Evolutionary conservation across 64 coral and sea anemone species (phyloP).

Genomic region (Stichodactyla helianthus): DNA sequence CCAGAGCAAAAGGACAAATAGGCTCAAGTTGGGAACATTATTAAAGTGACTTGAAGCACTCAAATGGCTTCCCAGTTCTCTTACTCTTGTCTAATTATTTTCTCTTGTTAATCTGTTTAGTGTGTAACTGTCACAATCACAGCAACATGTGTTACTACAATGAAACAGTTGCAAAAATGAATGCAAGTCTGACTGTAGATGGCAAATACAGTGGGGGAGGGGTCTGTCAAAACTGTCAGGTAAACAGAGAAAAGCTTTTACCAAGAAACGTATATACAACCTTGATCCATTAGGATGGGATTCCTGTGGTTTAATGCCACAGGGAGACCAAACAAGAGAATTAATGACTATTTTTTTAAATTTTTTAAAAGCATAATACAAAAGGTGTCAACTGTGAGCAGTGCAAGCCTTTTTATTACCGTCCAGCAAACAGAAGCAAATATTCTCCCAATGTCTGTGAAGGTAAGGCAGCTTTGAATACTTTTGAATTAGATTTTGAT

Average conservation of each 20-base stretch:
- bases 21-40: too few species aligned
- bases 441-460: constrained; percentile 56
- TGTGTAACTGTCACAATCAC: constrained; percentile 90
- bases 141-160: constrained; percentile 81
- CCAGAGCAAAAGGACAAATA: too few species aligned
- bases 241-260: neutral
- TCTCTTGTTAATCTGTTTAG: constrained; percentile 28
- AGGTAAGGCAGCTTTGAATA: constrained; percentile 29
- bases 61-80: too few species aligned
- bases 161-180: constrained; percentile 74
- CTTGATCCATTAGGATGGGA: too few species aligned
- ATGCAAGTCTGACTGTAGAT: constrained; percentile 71
- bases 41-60: too few species aligned
- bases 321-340: neutral
- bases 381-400: constrained; percentile 90
- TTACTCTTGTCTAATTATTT: neutral
- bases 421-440: constrained; percentile 43
- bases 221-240: constrained; percentile 84
- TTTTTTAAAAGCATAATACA: constrained; percentile 69
- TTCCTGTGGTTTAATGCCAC: neutral
- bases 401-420: constrained; percentile 50
- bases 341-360: neutral
- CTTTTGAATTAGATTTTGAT: too few species aligned
- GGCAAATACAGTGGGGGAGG: constrained; percentile 82
- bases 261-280: too few species aligned